Conservation (phyloP, 2,888 invertebrate genomes). For the Epistrophe grossulariae region DNA sequence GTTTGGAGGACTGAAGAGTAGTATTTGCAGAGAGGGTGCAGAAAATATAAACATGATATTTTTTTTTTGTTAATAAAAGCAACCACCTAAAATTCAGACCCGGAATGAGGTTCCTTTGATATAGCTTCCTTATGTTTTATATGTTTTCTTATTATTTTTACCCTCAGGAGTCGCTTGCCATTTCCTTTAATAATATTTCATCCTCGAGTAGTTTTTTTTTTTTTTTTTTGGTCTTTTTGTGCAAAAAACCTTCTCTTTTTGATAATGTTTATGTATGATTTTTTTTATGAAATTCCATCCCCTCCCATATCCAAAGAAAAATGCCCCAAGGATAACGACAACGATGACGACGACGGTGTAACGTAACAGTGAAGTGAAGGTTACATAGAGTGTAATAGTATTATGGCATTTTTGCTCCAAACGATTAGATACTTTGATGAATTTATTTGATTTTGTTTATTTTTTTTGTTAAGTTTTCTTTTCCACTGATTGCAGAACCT, state of each 20-base stretch:
- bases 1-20: background rate
- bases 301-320: background rate
- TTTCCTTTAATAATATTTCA: slow-evolving; percentile 46
- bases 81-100: background rate
- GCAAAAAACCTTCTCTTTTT: slow-evolving; percentile 9
- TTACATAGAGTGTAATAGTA: slow-evolving; percentile 24
- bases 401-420: slow-evolving; percentile 43
- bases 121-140: slow-evolving; percentile 21
- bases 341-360: background rate
- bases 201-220: slow-evolving; percentile 15
- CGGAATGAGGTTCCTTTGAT: slow-evolving; percentile 45
- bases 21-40: background rate
- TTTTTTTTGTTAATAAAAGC: slow-evolving; percentile 13
- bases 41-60: background rate
- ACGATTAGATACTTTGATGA: slow-evolving; percentile 58
- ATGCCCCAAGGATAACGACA: slow-evolving; percentile 1
- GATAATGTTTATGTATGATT: slow-evolving; percentile 10
- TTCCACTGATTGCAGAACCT: background rate
- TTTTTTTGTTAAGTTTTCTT: background rate
- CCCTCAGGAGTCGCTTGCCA: slow-evolving; percentile 55
- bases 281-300: background rate
- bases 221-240: background rate
- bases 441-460: slow-evolving; percentile 43
- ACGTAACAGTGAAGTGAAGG: background rate
- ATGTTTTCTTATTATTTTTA: slow-evolving; percentile 22